Evolutionary conservation across 2,113 vertebrate genomes (phyloP).

Genomic region (Heteronetta atricapilla): DNA sequence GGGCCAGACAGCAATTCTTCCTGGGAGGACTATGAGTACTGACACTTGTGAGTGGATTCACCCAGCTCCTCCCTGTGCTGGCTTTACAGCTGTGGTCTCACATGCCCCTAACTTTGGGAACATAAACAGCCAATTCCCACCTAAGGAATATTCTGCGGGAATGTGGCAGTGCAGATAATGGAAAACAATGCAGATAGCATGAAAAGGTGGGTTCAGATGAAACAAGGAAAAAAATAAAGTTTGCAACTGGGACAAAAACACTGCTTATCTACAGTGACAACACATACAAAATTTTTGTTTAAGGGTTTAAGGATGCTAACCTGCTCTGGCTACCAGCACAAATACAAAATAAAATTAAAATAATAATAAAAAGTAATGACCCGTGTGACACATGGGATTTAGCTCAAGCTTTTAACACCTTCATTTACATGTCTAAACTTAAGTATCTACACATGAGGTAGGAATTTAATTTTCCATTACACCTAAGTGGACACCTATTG

Average conservation of each 20-base stretch:
- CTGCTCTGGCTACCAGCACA: neutral
- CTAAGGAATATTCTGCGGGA: neutral
- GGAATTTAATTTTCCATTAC: neutral
- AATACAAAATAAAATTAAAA: neutral
- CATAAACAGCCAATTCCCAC: fast-evolving
- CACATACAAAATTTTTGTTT: too few species aligned
- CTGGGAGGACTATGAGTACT: neutral
- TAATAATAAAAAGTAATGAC: neutral
- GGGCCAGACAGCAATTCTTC: neutral
- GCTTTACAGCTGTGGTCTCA: neutral
- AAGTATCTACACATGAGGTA: neutral
- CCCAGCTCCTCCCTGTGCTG: neutral
- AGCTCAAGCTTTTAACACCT: neutral
- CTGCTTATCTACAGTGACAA: neutral
- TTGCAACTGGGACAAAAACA: neutral
- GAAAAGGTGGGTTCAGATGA: neutral
- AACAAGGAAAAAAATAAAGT: neutral
- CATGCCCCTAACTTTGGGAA: neutral
- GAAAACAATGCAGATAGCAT: neutral
- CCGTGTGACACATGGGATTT: neutral
- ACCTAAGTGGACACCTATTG: neutral
- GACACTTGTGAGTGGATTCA: neutral
- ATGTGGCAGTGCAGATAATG: neutral
- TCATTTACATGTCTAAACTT: neutral
- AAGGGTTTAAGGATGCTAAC: neutral